Conservation (phyloP, 2,113 vertebrate genomes). For the Xerus inauris region DNA sequence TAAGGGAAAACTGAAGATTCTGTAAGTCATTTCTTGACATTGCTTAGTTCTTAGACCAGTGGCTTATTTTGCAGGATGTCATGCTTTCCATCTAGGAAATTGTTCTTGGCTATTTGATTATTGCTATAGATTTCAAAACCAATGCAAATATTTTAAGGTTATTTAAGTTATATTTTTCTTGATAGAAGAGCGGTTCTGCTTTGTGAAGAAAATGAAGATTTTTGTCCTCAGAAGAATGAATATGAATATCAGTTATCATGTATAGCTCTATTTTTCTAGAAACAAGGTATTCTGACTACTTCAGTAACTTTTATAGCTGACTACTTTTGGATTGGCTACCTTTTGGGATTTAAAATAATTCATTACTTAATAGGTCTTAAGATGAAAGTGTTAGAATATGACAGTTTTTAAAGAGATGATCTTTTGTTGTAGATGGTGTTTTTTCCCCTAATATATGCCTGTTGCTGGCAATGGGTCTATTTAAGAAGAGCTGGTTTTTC, state of each 20-base stretch:
- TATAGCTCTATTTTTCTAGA: conserved; percentile 83
- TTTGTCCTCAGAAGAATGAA: conserved; percentile 66
- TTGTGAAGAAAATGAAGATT: conserved; percentile 84
- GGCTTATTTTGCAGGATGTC: conserved; percentile 43
- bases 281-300: conserved; percentile 69
- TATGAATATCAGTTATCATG: conserved; percentile 69
- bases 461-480: conserved; percentile 86
- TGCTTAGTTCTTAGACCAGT: conserved; percentile 14
- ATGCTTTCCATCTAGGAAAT: conserved; percentile 70
- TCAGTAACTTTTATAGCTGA: conserved; percentile 76
- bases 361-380: conserved; percentile 74
- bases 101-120: conserved; percentile 74
- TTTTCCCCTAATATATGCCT: conserved; percentile 82
- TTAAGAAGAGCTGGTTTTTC: conserved; percentile 60
- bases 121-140: conserved; percentile 83
- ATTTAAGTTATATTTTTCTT: conserved; percentile 78
- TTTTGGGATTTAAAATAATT: conserved; percentile 74
- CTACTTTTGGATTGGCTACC: conserved; percentile 64
- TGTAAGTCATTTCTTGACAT: conserved; percentile 39
- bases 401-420: conserved; percentile 81
- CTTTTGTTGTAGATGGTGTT: conserved; percentile 76
- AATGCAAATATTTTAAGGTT: conserved; percentile 83
- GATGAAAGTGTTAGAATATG: conserved; percentile 67
- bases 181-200: conserved; percentile 78
- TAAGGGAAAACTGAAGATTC: background rate